These are phyloP conservation scores for Marisa cornuarietis DNA, from an alignment of 1,140 invertebrate genomes.

Conservation along the genomic window DNA sequence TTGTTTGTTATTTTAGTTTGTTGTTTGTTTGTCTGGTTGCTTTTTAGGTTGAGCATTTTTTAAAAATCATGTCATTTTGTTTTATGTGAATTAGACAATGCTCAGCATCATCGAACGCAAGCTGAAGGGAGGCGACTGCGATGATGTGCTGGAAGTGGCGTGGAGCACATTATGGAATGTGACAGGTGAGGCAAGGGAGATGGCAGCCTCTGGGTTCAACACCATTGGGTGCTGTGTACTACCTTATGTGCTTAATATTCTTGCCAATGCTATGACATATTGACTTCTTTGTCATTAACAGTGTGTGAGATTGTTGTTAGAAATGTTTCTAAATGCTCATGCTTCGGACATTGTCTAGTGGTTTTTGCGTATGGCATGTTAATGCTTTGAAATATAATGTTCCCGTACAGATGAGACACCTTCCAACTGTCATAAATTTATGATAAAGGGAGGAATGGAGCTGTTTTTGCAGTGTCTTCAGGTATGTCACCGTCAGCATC, in stretches of 20 bases:
- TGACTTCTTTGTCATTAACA: no score
- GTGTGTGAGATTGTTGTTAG: no score
- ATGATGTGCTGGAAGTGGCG: slow-evolving; percentile 95
- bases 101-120: slow-evolving; percentile 82
- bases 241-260: no score
- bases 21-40: neutral
- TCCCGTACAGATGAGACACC: slow-evolving; percentile 83
- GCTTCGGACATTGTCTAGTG: no score
- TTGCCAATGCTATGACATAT: no score
- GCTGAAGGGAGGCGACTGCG: slow-evolving; percentile 79
- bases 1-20: neutral
- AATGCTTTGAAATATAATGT: no score
- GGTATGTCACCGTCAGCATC: slow-evolving; percentile 35
- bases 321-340: no score
- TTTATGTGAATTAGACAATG: slow-evolving; percentile 84
- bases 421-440: slow-evolving; percentile 88
- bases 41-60: no score
- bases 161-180: slow-evolving; percentile 98
- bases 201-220: neutral
- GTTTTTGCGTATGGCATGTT: no score
- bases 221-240: no score
- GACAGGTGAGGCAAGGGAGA: slow-evolving; percentile 70
- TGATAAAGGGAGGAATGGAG: slow-evolving; percentile 85
- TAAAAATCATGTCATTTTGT: neutral
- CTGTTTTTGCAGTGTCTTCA: slow-evolving; percentile 84